Conservation (phyloP, 2,113 vertebrate genomes). For the Dendrocopos noguchii region DNA sequence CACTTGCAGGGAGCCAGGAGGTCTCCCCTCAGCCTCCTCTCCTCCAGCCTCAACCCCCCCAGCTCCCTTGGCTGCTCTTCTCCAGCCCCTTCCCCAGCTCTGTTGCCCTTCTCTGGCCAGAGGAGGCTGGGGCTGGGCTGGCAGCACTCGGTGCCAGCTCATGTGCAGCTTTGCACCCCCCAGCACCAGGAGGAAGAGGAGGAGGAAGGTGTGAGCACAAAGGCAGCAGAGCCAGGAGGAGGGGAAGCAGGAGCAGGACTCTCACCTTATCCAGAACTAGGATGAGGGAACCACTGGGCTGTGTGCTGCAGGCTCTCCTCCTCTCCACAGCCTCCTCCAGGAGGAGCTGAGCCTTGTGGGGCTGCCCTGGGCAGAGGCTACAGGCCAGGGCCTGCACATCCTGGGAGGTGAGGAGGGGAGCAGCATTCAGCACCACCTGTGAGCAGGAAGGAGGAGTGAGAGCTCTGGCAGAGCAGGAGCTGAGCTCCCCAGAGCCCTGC, state of each 20-base stretch:
- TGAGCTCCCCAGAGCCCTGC: fast-evolving
- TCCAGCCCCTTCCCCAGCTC: too few species aligned
- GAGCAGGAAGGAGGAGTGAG: background rate
- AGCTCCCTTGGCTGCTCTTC: too few species aligned
- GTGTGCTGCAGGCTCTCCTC: slow-evolving; percentile 1
- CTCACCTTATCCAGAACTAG: slow-evolving; percentile 90
- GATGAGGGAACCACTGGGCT: slow-evolving; percentile 76
- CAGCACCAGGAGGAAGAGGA: background rate
- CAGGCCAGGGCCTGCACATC: slow-evolving; percentile 76
- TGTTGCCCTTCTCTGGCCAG: too few species aligned
- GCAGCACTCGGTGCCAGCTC: too few species aligned
- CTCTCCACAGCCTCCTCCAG: slow-evolving; percentile 71
- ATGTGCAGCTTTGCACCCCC: too few species aligned
- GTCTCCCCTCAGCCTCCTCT: too few species aligned
- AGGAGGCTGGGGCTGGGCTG: too few species aligned
- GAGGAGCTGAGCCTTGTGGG: slow-evolving; percentile 67
- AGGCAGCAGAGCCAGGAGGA: too few species aligned
- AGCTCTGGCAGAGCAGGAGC: background rate
- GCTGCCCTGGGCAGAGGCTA: slow-evolving; percentile 64
- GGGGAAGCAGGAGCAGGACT: background rate
- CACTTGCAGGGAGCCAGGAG: too few species aligned
- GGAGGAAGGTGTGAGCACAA: background rate
- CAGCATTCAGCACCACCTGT: slow-evolving; percentile 78
- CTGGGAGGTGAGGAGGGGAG: slow-evolving; percentile 70
- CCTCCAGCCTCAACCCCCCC: too few species aligned